Conservation (phyloP, 2,113 vertebrate species). For the Hepsetus odoe region DNA sequence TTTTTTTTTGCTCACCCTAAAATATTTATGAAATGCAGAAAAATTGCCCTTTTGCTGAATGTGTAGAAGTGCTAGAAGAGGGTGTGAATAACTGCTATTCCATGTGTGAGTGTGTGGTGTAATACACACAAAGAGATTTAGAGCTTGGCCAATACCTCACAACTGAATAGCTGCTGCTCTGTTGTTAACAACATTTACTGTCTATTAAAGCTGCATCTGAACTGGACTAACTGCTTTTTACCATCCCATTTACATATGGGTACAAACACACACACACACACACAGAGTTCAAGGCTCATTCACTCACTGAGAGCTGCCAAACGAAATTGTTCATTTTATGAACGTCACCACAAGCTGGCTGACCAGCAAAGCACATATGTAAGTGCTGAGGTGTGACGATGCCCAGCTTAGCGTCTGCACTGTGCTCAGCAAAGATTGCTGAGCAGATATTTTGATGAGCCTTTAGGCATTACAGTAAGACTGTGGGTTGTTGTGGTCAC, state of each 20-base stretch:
- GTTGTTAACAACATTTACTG: conserved; percentile 23
- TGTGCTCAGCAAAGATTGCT: neutral
- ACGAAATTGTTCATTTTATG: conserved; percentile 1
- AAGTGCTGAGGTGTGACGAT: neutral
- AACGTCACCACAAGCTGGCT: neutral
- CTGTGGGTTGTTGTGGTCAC: neutral
- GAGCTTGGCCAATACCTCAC: neutral
- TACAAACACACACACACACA: neutral
- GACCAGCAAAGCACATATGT: neutral
- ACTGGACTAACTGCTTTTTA: conserved; percentile 17
- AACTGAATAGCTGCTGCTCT: neutral
- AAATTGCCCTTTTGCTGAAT: too few relatives aligned
- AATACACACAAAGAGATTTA: neutral
- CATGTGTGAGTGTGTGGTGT: neutral
- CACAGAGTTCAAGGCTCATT: neutral
- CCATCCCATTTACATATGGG: conserved; percentile 29
- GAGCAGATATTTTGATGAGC: conserved; percentile 1
- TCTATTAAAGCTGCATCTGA: conserved; percentile 34
- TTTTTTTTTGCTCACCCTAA: neutral
- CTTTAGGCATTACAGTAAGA: neutral
- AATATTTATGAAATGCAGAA: neutral
- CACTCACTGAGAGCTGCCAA: neutral
- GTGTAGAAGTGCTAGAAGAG: too few relatives aligned
- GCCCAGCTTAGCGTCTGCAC: neutral
- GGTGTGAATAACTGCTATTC: too few relatives aligned